These are phyloP conservation scores for Chymomyza fuscimana DNA, from an alignment of 2,888 invertebrate genomes.

Conservation along the genomic window DNA sequence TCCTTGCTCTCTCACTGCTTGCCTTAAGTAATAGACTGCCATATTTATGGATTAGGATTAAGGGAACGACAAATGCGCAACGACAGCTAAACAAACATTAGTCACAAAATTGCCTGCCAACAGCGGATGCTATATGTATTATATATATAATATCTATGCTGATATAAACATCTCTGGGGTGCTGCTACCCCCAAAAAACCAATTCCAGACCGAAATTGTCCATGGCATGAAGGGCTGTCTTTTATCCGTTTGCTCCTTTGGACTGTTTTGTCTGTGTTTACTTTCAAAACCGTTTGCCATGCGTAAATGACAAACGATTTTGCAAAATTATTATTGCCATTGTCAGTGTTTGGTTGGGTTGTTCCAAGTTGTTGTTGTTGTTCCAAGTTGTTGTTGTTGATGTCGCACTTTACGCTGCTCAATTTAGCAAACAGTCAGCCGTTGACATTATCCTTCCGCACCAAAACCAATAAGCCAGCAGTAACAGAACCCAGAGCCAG, in stretches of 20 bases:
- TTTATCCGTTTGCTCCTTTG: constrained; percentile 7
- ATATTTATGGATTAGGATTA: neutral
- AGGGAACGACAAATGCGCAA: constrained; percentile 50
- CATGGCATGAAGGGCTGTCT: neutral
- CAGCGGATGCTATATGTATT: constrained; percentile 37
- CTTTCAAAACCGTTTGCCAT: constrained; percentile 76
- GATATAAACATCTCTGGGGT: constrained; percentile 67
- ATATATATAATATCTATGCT: constrained; percentile 54
- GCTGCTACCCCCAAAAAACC: constrained; percentile 13
- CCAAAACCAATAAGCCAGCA: constrained; percentile 71
- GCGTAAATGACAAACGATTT: constrained; percentile 76
- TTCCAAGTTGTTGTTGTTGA: constrained; percentile 30
- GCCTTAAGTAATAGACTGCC: neutral
- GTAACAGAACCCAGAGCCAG: neutral
- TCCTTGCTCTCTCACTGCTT: neutral
- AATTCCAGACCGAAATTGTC: constrained; percentile 4
- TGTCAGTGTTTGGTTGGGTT: constrained; percentile 57
- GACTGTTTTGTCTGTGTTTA: constrained; percentile 51
- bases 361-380: constrained; percentile 12
- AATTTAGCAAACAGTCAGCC: constrained; percentile 74
- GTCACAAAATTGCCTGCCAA: constrained; percentile 73
- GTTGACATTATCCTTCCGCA: constrained; percentile 74
- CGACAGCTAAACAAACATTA: constrained; percentile 74
- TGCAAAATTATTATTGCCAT: constrained; percentile 74
- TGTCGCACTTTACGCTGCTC: constrained; percentile 74